Conservation (phyloP, 2,113 vertebrate genomes). For the Piprites chloris region DNA sequence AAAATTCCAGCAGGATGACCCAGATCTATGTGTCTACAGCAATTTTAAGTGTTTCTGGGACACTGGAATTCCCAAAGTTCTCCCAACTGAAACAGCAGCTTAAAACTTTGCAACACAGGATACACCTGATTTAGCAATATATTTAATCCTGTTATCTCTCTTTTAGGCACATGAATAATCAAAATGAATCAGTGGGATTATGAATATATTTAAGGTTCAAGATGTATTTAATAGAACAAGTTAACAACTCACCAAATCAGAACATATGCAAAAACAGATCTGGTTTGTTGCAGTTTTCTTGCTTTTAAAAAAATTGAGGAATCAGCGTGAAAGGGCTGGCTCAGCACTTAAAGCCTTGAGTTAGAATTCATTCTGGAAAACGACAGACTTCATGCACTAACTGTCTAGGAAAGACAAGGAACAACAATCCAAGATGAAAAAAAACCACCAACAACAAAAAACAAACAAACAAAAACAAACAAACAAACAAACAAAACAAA, state of each 20-base stretch:
- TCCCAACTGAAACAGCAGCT: background rate
- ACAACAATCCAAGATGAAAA: background rate
- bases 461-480: too few relatives aligned
- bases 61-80: background rate
- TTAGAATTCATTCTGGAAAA: background rate
- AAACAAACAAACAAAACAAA: too few relatives aligned
- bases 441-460: too few relatives aligned
- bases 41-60: background rate
- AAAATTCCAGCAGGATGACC: background rate
- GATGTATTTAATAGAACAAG: background rate
- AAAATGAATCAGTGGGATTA: background rate
- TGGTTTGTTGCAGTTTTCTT: background rate
- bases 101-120: background rate
- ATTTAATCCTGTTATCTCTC: background rate
- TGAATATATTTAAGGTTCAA: background rate
- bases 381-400: background rate
- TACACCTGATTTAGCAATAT: background rate
- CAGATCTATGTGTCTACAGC: background rate
- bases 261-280: background rate
- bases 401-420: background rate
- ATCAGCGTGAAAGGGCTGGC: background rate
- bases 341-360: background rate
- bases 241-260: background rate
- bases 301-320: background rate
- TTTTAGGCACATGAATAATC: background rate